Base-by-base conservation (phyloP, 2,888 invertebrate species). In the Frankliniella intonsa region DNA sequence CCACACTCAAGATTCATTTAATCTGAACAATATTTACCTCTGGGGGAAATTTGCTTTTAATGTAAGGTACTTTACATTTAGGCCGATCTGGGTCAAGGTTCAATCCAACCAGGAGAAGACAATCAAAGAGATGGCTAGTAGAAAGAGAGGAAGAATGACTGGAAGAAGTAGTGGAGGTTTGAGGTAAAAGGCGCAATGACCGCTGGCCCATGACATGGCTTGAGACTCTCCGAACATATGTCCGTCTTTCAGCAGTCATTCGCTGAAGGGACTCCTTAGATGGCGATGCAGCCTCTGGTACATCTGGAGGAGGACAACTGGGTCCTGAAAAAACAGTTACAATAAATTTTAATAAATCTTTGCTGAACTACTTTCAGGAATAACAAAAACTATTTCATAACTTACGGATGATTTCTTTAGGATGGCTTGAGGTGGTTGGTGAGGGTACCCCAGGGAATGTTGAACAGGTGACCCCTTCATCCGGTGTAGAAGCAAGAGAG, bases 21-120 rank as follows among this genome's bases (percentile, higher is more conserved):
- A 22, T 80, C 80, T 38, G 38, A 38, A 38, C 5, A 38, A 38
- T 5, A 38, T 90, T 90, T 86, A 93, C 93, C 88, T 92, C 90
- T 84, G 88, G 88, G 9, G 94, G 94, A 88, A 91, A 94, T 84
- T 92, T 92, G 84, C 90, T 92, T 86, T 93, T 94, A 82, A 94
- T 91, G 86, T 93, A 93, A 3, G 94, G 93, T 86, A 91, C 89
- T 80, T 91, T 91, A 82, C 86, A 86, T 50, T 86, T 85, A 10
- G 85, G 85, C 50, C 84, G 85, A 19, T 85, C 85, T 0, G 90
- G 90, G 88, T 91, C 91, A 85, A 91, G 89, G 85, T 93, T 92
- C 84, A 93, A 88, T 0, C 93, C 94, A 50, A 94, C 92, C 83
- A 94, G 88, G 17, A 94, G 85, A 84, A 94, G 92, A 65, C 93